Evolutionary conservation across 1,140 invertebrate genomes (phyloP).

Genomic region (Apis florea): DNA sequence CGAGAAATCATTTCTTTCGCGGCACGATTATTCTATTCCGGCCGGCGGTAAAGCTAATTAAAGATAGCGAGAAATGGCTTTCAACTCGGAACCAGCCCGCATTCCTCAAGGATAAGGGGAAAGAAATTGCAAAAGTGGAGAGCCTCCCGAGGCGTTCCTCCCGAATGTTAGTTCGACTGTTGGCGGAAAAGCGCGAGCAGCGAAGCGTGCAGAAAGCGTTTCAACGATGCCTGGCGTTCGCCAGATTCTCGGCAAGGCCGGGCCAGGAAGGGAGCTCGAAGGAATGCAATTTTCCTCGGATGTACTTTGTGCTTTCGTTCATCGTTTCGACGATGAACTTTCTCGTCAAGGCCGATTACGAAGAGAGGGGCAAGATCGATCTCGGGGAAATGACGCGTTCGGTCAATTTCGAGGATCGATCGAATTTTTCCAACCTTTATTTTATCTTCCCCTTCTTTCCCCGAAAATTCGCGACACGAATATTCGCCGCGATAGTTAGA

Average conservation of each 20-base stretch:
- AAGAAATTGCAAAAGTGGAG: conserved; percentile 17
- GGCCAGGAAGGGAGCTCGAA: conserved; percentile 53
- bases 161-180: conserved; percentile 51
- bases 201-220: conserved; percentile 52
- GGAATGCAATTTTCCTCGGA: conserved; percentile 65
- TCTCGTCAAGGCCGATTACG: conserved; percentile 53
- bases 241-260: conserved; percentile 42
- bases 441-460: not conserved
- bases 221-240: conserved; percentile 51
- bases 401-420: conserved; percentile 47
- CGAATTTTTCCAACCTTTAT: not conserved
- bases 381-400: not conserved
- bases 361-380: conserved; percentile 36
- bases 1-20: not conserved
- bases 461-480: not conserved
- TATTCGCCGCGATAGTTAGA: not conserved
- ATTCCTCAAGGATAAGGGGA: not conserved
- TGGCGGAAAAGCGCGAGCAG: conserved; percentile 54
- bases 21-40: no score
- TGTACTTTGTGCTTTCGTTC: conserved; percentile 55
- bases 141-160: conserved; percentile 1
- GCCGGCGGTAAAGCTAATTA: not conserved
- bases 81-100: no score
- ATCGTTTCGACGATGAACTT: conserved; percentile 57
- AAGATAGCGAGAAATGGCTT: not conserved